phyloP scores from a whole-genome alignment of 2,888 invertebrate genomes.

The Chirona hameri region DNA sequence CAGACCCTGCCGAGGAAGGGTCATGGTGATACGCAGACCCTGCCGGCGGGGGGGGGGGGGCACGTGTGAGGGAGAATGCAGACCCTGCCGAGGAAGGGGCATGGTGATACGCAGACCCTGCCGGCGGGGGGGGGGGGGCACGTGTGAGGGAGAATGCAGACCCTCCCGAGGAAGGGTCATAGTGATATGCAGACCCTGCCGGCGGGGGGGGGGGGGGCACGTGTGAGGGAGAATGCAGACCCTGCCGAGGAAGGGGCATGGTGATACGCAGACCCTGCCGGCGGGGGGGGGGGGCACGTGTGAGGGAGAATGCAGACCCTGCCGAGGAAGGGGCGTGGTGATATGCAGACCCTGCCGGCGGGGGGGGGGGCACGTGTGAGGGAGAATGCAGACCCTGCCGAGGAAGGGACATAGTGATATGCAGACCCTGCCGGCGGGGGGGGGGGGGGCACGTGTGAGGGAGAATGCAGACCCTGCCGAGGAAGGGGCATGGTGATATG shows the following conservation, averaged over 20 bases:
- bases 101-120: constrained; percentile 53
- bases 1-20: not conserved
- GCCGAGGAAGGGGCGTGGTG: constrained; percentile 54
- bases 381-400: constrained; percentile 30
- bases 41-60: constrained; percentile 40
- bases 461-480: constrained; percentile 31
- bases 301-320: constrained; percentile 27
- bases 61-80: constrained; percentile 22
- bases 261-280: constrained; percentile 50
- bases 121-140: too few relatives aligned
- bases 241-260: too few relatives aligned
- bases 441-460: too few relatives aligned
- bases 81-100: too few relatives aligned
- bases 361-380: too few relatives aligned
- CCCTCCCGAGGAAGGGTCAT: too few relatives aligned
- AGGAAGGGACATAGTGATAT: constrained; percentile 55
- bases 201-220: too few relatives aligned
- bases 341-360: constrained; percentile 49
- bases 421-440: constrained; percentile 46
- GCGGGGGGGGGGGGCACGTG: too few relatives aligned
- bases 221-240: constrained; percentile 26
- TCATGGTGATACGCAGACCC: constrained; percentile 53
- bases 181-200: constrained; percentile 50
- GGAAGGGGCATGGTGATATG: constrained; percentile 55
- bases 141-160: constrained; percentile 25